These are phyloP conservation scores for Helarctos malayanus DNA, from an alignment of 2,797 vertebrate species.

Conservation along the genomic window DNA sequence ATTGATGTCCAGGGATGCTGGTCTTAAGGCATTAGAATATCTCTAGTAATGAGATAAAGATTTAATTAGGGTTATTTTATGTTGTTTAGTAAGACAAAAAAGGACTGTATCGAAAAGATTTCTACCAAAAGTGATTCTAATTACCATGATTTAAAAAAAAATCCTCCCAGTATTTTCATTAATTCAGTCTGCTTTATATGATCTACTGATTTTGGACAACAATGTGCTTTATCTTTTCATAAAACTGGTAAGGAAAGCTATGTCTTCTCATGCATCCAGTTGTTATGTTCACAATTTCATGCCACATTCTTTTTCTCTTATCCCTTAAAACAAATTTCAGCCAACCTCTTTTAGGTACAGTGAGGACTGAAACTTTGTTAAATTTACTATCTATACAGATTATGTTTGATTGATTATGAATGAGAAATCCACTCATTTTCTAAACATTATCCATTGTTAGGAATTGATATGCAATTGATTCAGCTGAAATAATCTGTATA, in stretches of 20 bases:
- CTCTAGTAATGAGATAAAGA: constrained; percentile 40
- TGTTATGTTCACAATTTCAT: constrained; percentile 31
- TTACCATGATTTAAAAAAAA: background rate
- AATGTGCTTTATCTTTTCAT: constrained; percentile 28
- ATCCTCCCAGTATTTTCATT: background rate
- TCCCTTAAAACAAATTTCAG: background rate
- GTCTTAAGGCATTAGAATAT: background rate
- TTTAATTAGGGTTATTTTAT: constrained; percentile 51
- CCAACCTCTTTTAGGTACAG: background rate
- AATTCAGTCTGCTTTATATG: constrained; percentile 47
- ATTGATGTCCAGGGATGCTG: background rate
- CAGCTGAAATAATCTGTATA: constrained; percentile 1
- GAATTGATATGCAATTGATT: constrained; percentile 27
- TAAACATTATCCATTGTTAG: background rate
- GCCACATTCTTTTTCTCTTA: constrained; percentile 20
- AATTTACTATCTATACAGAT: background rate
- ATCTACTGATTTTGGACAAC: constrained; percentile 20
- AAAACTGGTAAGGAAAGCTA: constrained; percentile 39
- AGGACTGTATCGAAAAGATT: constrained; percentile 5
- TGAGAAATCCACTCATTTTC: constrained; percentile 52
- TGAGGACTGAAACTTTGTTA: constrained; percentile 12
- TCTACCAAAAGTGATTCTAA: constrained; percentile 49
- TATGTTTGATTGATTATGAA: constrained; percentile 28
- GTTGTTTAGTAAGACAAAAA: constrained; percentile 6
- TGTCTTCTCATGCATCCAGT: constrained; percentile 35